Percentiles rank a stretch among this genome's conserved stretches.
These are phyloP conservation scores for Megaceryle alcyon DNA, from an alignment of 2,797 vertebrate species.

Conservation along the genomic window DNA sequence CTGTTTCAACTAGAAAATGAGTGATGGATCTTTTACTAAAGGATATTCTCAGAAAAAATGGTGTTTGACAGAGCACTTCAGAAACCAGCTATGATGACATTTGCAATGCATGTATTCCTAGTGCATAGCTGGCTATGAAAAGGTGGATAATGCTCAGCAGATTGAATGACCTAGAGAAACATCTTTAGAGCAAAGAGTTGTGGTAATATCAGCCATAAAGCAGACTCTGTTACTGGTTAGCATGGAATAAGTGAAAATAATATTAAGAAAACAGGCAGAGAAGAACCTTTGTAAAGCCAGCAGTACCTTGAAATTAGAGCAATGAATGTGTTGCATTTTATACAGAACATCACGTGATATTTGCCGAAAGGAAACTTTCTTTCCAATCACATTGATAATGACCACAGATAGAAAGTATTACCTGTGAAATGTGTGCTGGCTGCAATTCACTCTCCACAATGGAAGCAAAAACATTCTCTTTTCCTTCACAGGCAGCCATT, in stretches of 20 bases:
- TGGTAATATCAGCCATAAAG: background rate
- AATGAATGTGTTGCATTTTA: background rate
- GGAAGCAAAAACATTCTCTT: conserved; percentile 83
- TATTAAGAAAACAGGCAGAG: background rate
- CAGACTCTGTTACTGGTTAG: background rate
- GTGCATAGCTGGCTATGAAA: background rate
- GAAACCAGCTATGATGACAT: conserved; percentile 25
- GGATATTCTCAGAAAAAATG: background rate
- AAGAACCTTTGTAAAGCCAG: background rate
- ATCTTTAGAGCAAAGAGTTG: conserved; percentile 7
- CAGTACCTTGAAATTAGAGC: background rate
- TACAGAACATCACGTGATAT: background rate
- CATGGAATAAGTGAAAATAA: background rate
- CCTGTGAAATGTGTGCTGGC: conserved; percentile 85
- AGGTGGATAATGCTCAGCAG: conserved; percentile 9
- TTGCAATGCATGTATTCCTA: conserved; percentile 42
- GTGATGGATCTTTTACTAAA: background rate
- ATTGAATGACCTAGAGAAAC: conserved; percentile 24
- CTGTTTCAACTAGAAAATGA: conserved; percentile 30
- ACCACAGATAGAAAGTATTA: conserved; percentile 54
- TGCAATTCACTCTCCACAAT: conserved; percentile 84
- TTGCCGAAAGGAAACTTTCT: background rate
- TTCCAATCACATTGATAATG: background rate
- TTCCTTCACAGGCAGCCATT: conserved; percentile 88
- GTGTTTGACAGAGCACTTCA: conserved; percentile 43